Conservation (phyloP, 2,888 invertebrate species). For the Coelinius sp. region DNA sequence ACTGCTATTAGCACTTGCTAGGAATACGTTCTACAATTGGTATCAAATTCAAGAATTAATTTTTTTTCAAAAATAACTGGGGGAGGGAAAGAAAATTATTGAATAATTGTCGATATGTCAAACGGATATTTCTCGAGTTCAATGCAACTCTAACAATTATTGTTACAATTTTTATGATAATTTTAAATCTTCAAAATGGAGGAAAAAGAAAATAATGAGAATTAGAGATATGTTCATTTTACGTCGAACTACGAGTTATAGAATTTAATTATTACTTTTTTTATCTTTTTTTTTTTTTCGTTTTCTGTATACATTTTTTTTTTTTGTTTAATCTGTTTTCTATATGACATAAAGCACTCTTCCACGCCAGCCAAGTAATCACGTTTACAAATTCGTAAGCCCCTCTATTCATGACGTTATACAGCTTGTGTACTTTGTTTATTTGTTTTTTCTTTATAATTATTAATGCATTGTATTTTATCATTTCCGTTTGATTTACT, state of each 20-base stretch:
- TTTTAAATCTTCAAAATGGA: neutral
- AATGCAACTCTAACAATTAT: slow-evolving; percentile 2
- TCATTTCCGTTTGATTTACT: slow-evolving; percentile 45
- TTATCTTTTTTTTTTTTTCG: slow-evolving; percentile 12
- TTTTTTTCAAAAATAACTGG: neutral
- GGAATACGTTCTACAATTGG: slow-evolving; percentile 19
- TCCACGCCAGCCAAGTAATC: slow-evolving; percentile 51
- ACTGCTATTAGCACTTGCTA: slow-evolving; percentile 25
- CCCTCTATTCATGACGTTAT: slow-evolving; percentile 44
- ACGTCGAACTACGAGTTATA: slow-evolving; percentile 22
- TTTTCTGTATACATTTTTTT: slow-evolving; percentile 23
- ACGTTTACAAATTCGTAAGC: slow-evolving; percentile 53
- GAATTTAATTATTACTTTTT: slow-evolving; percentile 26
- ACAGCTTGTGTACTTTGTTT: slow-evolving; percentile 37
- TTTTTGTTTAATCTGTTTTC: slow-evolving; percentile 17
- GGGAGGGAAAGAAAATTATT: neutral
- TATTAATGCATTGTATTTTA: slow-evolving; percentile 38
- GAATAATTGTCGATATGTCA: slow-evolving; percentile 4
- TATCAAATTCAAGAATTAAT: slow-evolving; percentile 2
- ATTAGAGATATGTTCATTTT: slow-evolving; percentile 21
- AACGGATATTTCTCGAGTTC: neutral
- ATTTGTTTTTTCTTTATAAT: slow-evolving; percentile 21
- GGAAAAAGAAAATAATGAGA: slow-evolving; percentile 5
- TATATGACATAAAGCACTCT: slow-evolving; percentile 53
- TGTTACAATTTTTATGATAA: neutral